Percentiles rank a stretch among this genome's conserved stretches.
Conservation (phyloP, 2,888 invertebrate species). For the Chironomus riparius region DNA sequence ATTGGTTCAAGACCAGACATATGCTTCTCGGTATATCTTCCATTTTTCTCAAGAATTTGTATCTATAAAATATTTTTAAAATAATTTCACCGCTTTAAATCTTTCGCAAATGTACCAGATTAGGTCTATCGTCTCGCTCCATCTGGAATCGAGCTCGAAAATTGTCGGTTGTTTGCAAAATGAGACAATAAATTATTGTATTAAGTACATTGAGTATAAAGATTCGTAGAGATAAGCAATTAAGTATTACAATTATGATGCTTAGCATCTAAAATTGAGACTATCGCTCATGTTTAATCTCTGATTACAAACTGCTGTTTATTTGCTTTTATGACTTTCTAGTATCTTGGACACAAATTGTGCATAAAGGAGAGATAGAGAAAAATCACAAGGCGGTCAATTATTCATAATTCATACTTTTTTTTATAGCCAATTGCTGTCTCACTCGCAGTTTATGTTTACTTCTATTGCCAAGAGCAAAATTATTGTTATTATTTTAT, state of each 20-base stretch:
- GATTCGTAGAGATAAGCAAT: neutral
- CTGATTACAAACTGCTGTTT: neutral
- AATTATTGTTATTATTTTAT: neutral
- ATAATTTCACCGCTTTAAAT: too few species aligned
- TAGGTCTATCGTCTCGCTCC: neutral
- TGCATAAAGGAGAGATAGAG: neutral
- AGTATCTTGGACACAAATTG: neutral
- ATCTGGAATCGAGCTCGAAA: neutral
- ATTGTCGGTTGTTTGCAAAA: neutral
- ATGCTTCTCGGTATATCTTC: too few species aligned
- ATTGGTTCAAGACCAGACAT: too few species aligned
- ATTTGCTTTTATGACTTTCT: neutral
- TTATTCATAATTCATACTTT: conserved; percentile 1
- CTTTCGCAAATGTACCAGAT: too few species aligned
- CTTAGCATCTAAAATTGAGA: neutral
- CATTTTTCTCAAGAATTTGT: too few species aligned
- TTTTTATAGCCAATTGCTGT: neutral
- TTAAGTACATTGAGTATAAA: neutral
- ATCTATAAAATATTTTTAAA: too few species aligned
- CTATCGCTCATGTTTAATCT: neutral
- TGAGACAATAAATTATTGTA: neutral
- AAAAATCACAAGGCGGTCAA: conserved; percentile 1
- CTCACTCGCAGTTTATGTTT: too few species aligned
- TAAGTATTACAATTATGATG: conserved; percentile 5
- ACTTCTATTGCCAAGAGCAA: too few species aligned